These are phyloP conservation scores for Callosobruchus maculatus DNA, from an alignment of 2,888 invertebrate genomes.

Conservation along the genomic window DNA sequence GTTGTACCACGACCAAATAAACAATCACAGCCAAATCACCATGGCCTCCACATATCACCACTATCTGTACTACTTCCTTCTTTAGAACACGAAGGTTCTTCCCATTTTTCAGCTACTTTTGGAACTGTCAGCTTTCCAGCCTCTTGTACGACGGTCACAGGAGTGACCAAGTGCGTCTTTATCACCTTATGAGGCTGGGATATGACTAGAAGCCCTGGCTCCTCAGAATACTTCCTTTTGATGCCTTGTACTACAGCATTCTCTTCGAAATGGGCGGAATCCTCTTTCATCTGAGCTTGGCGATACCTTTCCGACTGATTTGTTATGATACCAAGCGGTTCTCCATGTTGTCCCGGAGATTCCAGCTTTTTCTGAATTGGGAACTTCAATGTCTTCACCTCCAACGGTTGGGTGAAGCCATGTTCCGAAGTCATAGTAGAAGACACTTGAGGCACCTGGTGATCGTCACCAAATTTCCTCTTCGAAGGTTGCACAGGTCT, in stretches of 20 bases:
- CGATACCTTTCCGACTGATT: slow-evolving; percentile 43
- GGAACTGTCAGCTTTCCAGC: not conserved
- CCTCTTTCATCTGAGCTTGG: slow-evolving; percentile 41
- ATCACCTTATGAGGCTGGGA: slow-evolving; percentile 29
- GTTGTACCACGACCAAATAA: not conserved
- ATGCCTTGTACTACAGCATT: slow-evolving; percentile 35
- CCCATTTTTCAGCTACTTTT: not conserved
- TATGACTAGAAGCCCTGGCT: slow-evolving; percentile 31
- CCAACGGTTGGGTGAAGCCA: slow-evolving; percentile 23
- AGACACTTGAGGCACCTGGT: slow-evolving; percentile 38
- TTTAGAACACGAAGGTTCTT: slow-evolving; percentile 14
- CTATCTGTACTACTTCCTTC: slow-evolving; percentile 25
- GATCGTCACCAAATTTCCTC: slow-evolving; percentile 22
- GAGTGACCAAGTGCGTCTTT: slow-evolving; percentile 22
- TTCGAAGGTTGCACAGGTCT: slow-evolving; percentile 35
- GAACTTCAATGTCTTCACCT: slow-evolving; percentile 41
- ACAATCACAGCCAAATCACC: slow-evolving; percentile 33
- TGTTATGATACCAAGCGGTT: slow-evolving; percentile 45
- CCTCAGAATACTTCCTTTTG: slow-evolving; percentile 32
- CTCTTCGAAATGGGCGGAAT: slow-evolving; percentile 41
- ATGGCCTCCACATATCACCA: slow-evolving; percentile 47
- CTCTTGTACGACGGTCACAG: slow-evolving; percentile 7
- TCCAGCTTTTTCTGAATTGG: slow-evolving; percentile 36
- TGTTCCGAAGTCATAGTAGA: slow-evolving; percentile 23
- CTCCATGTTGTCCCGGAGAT: slow-evolving; percentile 33